phyloP scores from a whole-genome alignment of 2,113 vertebrate genomes.

The Manacus vitellinus region DNA sequence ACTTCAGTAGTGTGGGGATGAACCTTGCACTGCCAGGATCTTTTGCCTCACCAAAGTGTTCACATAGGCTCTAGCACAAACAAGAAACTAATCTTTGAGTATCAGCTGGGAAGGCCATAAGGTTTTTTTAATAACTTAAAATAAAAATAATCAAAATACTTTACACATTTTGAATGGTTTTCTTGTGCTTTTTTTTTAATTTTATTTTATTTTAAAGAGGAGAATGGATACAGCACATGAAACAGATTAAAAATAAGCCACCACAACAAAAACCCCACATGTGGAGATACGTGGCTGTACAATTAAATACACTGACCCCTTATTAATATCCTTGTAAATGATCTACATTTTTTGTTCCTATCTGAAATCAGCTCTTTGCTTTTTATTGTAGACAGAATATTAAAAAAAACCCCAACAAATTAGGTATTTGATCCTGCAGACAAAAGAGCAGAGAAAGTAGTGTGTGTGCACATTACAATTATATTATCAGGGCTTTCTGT shows the following conservation, averaged over 20 bases:
- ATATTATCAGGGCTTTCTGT: constrained; percentile 64
- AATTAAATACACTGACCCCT: not conserved
- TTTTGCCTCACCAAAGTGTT: not conserved
- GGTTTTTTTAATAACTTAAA: not conserved
- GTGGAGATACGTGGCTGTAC: not conserved
- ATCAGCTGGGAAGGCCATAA: not conserved
- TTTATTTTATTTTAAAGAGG: not conserved
- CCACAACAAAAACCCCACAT: not conserved
- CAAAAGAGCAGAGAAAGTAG: constrained; percentile 22
- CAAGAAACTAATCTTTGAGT: not conserved
- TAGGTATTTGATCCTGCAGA: not conserved
- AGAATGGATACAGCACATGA: not conserved
- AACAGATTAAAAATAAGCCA: not conserved
- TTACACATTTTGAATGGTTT: not conserved
- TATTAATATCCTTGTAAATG: not conserved
- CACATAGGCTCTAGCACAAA: not conserved
- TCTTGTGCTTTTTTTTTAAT: not conserved
- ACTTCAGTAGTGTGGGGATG: not conserved
- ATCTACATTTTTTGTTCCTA: not conserved
- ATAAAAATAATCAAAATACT: not conserved
- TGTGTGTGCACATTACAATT: constrained; percentile 18
- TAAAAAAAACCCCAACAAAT: not conserved
- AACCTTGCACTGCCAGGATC: not conserved
- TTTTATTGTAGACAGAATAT: not conserved
- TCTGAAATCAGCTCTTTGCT: not conserved